Conservation (phyloP, 2,797 vertebrate species). For the Valencia hispanica region DNA sequence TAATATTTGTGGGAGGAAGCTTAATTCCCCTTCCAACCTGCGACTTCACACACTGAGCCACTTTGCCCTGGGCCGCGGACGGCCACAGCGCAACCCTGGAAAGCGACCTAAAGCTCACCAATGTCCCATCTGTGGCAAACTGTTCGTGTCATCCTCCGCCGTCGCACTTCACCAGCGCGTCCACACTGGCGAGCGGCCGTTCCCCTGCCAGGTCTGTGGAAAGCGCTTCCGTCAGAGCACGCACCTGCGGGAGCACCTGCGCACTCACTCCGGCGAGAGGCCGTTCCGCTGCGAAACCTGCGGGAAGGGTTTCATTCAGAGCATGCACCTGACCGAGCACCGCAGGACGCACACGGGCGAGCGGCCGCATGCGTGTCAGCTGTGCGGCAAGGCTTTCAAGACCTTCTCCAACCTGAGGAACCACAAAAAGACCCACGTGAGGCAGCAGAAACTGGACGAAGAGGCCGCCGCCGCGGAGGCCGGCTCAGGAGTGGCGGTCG, state of each 20-base stretch:
- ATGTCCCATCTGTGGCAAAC: slow-evolving; percentile 84
- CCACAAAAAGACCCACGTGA: slow-evolving; percentile 83
- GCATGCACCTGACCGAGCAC: slow-evolving; percentile 84
- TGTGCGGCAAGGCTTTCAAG: slow-evolving; percentile 85
- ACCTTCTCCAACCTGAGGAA: slow-evolving; percentile 86
- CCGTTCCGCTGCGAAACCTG: slow-evolving; percentile 81
- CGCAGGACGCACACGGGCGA: slow-evolving; percentile 82
- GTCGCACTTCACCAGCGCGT: slow-evolving; percentile 84
- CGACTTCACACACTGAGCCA: slow-evolving; percentile 84
- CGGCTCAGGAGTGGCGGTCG: slow-evolving; percentile 49
- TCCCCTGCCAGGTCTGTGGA: slow-evolving; percentile 85
- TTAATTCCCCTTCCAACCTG: slow-evolving; percentile 84
- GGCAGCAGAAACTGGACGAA: slow-evolving; percentile 70
- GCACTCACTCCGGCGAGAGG: slow-evolving; percentile 84
- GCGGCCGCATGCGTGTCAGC: slow-evolving; percentile 76
- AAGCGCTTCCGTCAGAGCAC: slow-evolving; percentile 91
- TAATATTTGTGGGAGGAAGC: slow-evolving; percentile 82
- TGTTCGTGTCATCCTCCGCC: slow-evolving; percentile 85
- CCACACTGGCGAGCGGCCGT: slow-evolving; percentile 90
- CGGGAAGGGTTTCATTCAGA: slow-evolving; percentile 81
- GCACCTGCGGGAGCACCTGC: slow-evolving; percentile 88
- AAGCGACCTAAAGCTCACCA: slow-evolving; percentile 78
- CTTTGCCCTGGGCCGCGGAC: slow-evolving; percentile 50
- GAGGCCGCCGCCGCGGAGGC: slow-evolving; percentile 53
- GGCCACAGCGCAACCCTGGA: slow-evolving; percentile 32